These are phyloP conservation scores for Tetramorium bicarinatum DNA, from an alignment of 2,888 invertebrate genomes.

Conservation along the genomic window DNA sequence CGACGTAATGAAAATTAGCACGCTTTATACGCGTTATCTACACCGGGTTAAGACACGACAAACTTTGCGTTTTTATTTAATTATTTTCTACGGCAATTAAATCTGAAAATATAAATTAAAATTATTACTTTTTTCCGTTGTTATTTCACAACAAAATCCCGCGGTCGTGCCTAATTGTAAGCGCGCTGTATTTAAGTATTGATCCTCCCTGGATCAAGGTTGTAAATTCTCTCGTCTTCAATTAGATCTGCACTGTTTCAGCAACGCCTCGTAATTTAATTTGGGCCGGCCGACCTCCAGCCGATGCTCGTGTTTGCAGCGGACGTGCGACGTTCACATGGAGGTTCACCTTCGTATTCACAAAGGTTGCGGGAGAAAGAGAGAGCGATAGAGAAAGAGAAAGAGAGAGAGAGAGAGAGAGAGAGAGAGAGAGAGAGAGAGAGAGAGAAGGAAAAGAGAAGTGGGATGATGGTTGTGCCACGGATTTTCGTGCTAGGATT, in stretches of 20 bases:
- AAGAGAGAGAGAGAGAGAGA: neutral
- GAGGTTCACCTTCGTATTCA: slow-evolving; percentile 41
- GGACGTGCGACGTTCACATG: slow-evolving; percentile 38
- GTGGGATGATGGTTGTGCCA: slow-evolving; percentile 14
- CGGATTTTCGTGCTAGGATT: slow-evolving; percentile 49
- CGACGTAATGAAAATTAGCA: slow-evolving; percentile 11
- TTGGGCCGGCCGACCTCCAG: slow-evolving; percentile 34
- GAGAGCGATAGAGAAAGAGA: slow-evolving; percentile 19
- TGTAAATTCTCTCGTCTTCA: slow-evolving; percentile 38
- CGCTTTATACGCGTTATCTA: neutral
- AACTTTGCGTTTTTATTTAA: neutral
- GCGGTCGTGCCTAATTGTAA: neutral
- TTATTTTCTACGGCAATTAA: neutral
- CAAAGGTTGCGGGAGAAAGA: slow-evolving; percentile 29
- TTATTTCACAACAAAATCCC: neutral
- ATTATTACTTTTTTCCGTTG: neutral
- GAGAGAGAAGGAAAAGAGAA: neutral
- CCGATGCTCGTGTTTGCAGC: slow-evolving; percentile 49
- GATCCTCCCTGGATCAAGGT: slow-evolving; percentile 28
- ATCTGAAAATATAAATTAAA: neutral
- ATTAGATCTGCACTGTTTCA: slow-evolving; percentile 36
- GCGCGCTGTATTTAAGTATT: neutral
- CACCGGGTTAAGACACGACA: neutral
- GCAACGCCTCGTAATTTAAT: slow-evolving; percentile 50
- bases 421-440: slow-evolving; percentile 17